A percentile compares a stretch with the other conserved stretches of the same genome.
Evolutionary conservation across 2,888 invertebrate genomes (phyloP).

Genomic region (Calameuta filiformis): DNA sequence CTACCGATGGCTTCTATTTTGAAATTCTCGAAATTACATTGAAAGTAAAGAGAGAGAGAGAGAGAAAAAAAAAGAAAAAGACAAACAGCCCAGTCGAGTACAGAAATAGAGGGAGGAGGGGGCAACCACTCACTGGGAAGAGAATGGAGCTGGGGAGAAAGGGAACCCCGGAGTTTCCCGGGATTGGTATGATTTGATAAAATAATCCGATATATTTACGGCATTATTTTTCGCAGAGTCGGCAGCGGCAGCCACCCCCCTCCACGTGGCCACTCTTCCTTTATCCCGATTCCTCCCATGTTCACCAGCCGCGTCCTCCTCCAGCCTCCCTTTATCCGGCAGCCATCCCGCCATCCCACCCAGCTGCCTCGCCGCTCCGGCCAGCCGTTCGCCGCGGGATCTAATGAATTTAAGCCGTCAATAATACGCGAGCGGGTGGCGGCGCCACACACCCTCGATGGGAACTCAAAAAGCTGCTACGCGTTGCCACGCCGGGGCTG

Average conservation of each 20-base stretch:
- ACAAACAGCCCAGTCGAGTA: too few species aligned
- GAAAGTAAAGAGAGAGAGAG: too few species aligned
- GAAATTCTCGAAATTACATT: slow-evolving; percentile 18
- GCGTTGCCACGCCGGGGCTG: slow-evolving; percentile 14
- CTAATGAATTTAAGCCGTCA: slow-evolving; percentile 51
- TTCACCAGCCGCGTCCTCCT: too few species aligned
- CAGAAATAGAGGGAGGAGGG: too few species aligned
- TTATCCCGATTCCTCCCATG: too few species aligned
- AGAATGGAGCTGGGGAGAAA: slow-evolving; percentile 8
- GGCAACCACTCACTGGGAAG: background rate
- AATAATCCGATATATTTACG: slow-evolving; percentile 29
- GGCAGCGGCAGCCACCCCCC: slow-evolving; percentile 1
- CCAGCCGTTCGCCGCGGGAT: slow-evolving; percentile 21
- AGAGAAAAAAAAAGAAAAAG: too few species aligned
- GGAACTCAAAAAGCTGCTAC: slow-evolving; percentile 35
- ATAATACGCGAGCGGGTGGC: slow-evolving; percentile 34
- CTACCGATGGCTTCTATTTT: too few species aligned
- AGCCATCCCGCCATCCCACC: background rate
- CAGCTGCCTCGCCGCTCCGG: background rate
- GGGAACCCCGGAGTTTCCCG: slow-evolving; percentile 16
- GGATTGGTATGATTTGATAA: slow-evolving; percentile 25
- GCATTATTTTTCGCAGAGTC: slow-evolving; percentile 27
- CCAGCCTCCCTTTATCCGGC: background rate
- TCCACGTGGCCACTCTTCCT: too few species aligned
- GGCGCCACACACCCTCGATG: slow-evolving; percentile 17